Evolutionary conservation across 2,797 vertebrate species (phyloP).

Genomic region (Echiichthys vipera): DNA sequence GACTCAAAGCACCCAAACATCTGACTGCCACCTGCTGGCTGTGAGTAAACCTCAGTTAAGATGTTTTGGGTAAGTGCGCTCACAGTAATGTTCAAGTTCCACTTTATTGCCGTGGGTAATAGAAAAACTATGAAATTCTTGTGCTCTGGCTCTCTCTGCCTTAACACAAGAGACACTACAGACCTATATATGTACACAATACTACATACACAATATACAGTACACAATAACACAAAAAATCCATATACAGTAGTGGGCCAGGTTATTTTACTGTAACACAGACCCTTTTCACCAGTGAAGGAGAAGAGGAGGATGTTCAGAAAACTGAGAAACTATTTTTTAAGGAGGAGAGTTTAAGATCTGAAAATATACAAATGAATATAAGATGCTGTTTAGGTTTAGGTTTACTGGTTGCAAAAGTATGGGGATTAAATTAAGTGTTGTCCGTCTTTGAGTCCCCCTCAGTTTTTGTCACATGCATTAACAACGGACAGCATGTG

Average conservation of each 20-base stretch:
- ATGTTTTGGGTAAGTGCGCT: too few relatives aligned
- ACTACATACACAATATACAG: too few relatives aligned
- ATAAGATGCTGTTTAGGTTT: not conserved
- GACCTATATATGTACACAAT: too few relatives aligned
- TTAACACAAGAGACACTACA: too few relatives aligned
- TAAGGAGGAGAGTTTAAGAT: too few relatives aligned
- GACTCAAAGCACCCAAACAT: not conserved
- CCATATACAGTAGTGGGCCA: too few relatives aligned
- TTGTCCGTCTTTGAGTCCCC: not conserved
- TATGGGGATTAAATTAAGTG: not conserved
- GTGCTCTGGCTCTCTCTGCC: too few relatives aligned
- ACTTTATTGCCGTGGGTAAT: too few relatives aligned
- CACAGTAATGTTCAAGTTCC: too few relatives aligned
- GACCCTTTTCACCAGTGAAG: not conserved
- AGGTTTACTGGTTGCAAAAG: not conserved
- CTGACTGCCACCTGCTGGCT: conserved; percentile 68
- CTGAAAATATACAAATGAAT: not conserved
- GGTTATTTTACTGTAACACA: not conserved
- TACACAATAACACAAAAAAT: too few relatives aligned
- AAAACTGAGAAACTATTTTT: not conserved
- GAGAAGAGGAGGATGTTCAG: not conserved
- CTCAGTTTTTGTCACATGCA: not conserved
- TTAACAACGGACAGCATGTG: conserved; percentile 6
- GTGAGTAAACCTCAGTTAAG: not conserved
- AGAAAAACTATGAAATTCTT: too few relatives aligned